Evolutionary conservation across 1,140 invertebrate species (phyloP), one percentile per base, ranked within the genome.

Genomic region (Coenobita brevimanus): DNA sequence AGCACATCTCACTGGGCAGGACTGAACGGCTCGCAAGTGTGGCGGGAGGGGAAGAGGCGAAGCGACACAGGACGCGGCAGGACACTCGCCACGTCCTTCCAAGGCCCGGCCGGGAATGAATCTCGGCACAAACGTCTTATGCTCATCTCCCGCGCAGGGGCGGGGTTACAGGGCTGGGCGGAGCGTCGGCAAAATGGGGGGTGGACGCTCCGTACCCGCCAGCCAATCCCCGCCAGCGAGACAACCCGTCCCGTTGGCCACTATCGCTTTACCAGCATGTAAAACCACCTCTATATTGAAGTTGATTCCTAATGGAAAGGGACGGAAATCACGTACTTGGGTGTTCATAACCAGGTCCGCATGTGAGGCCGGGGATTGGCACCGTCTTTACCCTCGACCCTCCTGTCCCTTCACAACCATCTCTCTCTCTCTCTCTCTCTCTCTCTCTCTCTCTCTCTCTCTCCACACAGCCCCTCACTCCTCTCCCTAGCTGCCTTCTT

Each of bases 261-360:
- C 82, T 84, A 84, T 84, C 82, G 82, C 82, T 60, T 75, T 57
- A 75, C 69, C 82, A 84, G 82, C 82, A 60, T 84, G 82, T 84
- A 84, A 84, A 84, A 84, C 69, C 82, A 43, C 82, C 67, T 75
- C 82, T 84, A 84, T 84, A 84, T 84, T 84, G 82, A 84, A 84
- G 82, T 75, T 84, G 69, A 84, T 84, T 73, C 82, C 82, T 84
- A 84, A 84, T 84, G 82, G 82, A 84, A 84, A 84, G 82, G 69
- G 82, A 60, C 69, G 82, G 82, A 75, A 84, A 84, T 75, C 82
- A 84, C 82, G 82, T 84, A 84, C 69, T 84, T 84, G 82, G 82
- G 82, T 84, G 82, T 84, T 84, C 82, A 84, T 84, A 84, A 84
- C 82, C 82, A 75, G 33, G 82, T 84, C 82, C 46, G 69, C 82